These are phyloP conservation scores for Cyrtonyx montezumae DNA, from an alignment of 2,113 vertebrate species.

Conservation along the genomic window DNA sequence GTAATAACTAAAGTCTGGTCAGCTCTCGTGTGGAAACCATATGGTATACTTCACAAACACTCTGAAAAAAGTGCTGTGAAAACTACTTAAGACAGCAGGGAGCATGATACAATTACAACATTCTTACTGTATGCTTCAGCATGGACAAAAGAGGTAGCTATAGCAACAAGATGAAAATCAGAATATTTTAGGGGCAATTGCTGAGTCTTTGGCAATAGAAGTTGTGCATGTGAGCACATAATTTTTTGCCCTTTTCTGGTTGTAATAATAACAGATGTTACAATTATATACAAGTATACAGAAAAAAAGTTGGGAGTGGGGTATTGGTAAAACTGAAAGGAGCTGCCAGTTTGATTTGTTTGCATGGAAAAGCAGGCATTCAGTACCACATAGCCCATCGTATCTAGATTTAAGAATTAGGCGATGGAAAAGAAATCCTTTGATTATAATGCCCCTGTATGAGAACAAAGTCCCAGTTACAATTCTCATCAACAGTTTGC, in stretches of 20 bases:
- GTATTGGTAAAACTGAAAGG: neutral
- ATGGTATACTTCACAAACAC: conserved; percentile 42
- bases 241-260: neutral
- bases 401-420: neutral
- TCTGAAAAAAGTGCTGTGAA: conserved; percentile 2
- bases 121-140: neutral
- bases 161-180: neutral
- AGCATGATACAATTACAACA: neutral
- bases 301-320: neutral
- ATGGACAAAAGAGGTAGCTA: neutral
- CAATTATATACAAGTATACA: neutral
- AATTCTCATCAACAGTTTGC: neutral
- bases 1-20: neutral
- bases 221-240: neutral
- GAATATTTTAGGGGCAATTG: neutral
- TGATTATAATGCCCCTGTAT: neutral
- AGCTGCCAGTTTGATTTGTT: neutral
- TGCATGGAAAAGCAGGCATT: neutral
- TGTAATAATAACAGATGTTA: neutral
- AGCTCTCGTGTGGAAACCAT: conserved; percentile 18
- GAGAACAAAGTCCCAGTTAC: neutral
- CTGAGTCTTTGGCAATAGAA: neutral
- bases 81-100: neutral
- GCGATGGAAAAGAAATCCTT: neutral
- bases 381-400: neutral